phyloP scores from a whole-genome alignment of 2,797 vertebrate genomes.

The Scolopax bukidnonensis region DNA sequence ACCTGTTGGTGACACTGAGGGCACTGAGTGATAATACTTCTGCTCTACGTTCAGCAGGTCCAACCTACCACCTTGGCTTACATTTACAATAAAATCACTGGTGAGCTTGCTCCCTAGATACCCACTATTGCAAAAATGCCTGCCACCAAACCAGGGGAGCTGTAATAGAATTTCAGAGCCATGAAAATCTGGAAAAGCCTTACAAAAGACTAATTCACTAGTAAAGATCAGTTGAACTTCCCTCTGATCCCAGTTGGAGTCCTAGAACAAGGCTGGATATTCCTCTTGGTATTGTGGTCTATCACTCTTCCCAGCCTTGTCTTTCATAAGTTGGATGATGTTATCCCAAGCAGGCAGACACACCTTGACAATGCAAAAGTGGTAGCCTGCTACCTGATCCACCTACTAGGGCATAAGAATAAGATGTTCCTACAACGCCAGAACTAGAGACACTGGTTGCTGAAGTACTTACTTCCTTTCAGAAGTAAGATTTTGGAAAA shows the following conservation, averaged over 20 bases:
- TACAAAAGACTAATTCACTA: background rate
- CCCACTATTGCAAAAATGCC: background rate
- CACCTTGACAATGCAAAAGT: background rate
- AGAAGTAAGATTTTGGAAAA: background rate
- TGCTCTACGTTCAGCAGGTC: background rate
- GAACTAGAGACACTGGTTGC: background rate
- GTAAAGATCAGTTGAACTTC: background rate
- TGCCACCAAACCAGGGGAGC: background rate
- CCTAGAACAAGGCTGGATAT: background rate
- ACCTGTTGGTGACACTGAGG: fast-evolving
- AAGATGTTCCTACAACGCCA: background rate
- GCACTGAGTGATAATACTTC: background rate
- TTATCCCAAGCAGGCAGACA: background rate
- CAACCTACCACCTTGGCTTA: background rate
- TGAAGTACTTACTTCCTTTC: background rate
- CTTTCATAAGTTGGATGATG: background rate
- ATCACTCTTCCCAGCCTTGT: background rate
- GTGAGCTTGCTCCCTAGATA: background rate
- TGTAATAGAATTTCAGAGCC: background rate
- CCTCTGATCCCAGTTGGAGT: background rate
- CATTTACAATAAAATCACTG: background rate
- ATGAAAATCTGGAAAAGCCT: background rate
- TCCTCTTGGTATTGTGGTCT: background rate
- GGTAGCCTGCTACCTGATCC: background rate
- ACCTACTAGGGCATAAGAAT: background rate